Conservation (phyloP, 2,113 vertebrate species). For the Pomatorhinus ruficollis region DNA sequence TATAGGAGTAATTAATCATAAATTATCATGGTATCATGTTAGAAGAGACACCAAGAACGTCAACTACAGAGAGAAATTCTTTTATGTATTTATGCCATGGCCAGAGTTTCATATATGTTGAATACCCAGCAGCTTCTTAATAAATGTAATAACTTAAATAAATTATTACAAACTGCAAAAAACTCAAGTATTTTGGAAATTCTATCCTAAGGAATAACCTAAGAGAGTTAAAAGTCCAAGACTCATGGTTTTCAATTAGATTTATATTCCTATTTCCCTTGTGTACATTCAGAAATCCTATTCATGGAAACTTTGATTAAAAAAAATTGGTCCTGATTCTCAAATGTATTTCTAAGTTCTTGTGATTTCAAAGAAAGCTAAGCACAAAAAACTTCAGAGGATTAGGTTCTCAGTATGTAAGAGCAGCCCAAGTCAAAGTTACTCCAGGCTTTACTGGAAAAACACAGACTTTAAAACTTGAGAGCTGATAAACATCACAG, state of each 20-base stretch:
- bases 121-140: neutral
- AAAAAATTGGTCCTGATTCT: neutral
- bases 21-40: neutral
- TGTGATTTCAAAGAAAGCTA: slow-evolving; percentile 35
- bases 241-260: neutral
- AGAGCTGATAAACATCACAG: slow-evolving; percentile 46
- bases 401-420: slow-evolving; percentile 6
- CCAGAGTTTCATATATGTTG: neutral
- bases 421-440: neutral
- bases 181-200: neutral
- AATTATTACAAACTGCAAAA: neutral
- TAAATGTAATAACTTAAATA: neutral
- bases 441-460: slow-evolving; percentile 35
- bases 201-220: neutral
- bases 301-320: neutral
- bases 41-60: neutral
- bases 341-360: slow-evolving; percentile 19
- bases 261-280: neutral
- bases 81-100: neutral
- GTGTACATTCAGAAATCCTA: slow-evolving; percentile 14
- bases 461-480: slow-evolving; percentile 33
- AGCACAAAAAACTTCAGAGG: neutral
- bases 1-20: neutral
- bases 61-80: neutral
- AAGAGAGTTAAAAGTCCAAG: neutral